A percentile compares a stretch with the other conserved stretches of the same genome.
Evolutionary conservation across 2,113 vertebrate species (phyloP).

Genomic region (Percina caprodes): DNA sequence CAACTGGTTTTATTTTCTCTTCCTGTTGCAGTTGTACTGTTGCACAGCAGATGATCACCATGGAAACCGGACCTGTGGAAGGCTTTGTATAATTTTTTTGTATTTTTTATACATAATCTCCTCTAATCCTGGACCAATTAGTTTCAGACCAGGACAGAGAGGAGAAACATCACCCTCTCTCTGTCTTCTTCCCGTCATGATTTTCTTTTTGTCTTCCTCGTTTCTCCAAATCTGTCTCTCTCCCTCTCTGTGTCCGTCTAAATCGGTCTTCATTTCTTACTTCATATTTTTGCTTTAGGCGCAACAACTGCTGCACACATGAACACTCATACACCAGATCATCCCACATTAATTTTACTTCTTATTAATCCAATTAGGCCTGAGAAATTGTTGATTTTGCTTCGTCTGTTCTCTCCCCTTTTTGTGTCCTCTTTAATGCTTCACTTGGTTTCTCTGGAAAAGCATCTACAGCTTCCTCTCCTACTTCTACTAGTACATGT

Average conservation of each 20-base stretch:
- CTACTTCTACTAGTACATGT: neutral
- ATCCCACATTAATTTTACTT: slow-evolving; percentile 52
- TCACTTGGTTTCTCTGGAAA: neutral
- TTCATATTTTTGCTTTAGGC: slow-evolving; percentile 27
- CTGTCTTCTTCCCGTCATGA: slow-evolving; percentile 28
- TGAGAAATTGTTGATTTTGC: slow-evolving; percentile 44
- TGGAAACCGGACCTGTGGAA: slow-evolving; percentile 73
- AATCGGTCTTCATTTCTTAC: slow-evolving; percentile 23
- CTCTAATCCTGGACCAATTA: slow-evolving; percentile 79
- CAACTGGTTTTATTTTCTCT: slow-evolving; percentile 60
- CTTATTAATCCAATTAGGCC: slow-evolving; percentile 67
- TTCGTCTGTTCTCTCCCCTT: slow-evolving; percentile 30
- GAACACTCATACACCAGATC: slow-evolving; percentile 27
- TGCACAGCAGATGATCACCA: slow-evolving; percentile 63
- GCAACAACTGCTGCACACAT: slow-evolving; percentile 11
- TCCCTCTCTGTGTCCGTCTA: slow-evolving; percentile 14
- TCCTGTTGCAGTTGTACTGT: slow-evolving; percentile 61
- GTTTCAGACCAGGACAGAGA: slow-evolving; percentile 72
- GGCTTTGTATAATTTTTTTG: slow-evolving; percentile 64
- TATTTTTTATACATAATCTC: slow-evolving; percentile 73
- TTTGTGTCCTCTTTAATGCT: slow-evolving; percentile 20
- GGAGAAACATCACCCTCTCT: slow-evolving; percentile 27
- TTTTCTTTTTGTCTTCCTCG: slow-evolving; percentile 35
- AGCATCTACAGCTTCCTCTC: neutral
- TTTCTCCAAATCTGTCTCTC: slow-evolving; percentile 29